Evolutionary conservation across 2,113 vertebrate genomes (phyloP).

Genomic region (Seriola quinqueradiata): DNA sequence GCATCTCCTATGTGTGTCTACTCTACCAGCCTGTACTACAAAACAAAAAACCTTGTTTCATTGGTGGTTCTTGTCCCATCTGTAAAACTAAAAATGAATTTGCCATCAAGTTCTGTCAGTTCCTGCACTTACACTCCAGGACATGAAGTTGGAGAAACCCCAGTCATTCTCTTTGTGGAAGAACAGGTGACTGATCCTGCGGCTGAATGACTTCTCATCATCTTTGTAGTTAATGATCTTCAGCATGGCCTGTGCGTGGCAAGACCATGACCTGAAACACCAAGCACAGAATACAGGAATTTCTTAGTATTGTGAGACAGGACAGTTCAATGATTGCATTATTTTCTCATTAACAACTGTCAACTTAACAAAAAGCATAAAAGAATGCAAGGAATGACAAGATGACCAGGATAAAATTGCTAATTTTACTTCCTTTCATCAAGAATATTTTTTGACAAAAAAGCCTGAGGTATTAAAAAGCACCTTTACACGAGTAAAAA

Average conservation of each 20-base stretch:
- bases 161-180: constrained; percentile 99
- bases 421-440: background rate
- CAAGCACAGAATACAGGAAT: background rate
- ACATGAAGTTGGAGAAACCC: constrained; percentile 99
- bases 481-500: background rate
- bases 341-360: too few relatives aligned
- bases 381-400: background rate
- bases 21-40: background rate
- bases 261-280: constrained; percentile 94
- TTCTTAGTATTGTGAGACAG: background rate
- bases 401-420: background rate
- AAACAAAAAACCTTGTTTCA: too few relatives aligned
- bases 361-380: background rate
- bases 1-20: too few relatives aligned
- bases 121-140: constrained; percentile 94
- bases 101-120: background rate
- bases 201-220: constrained; percentile 98
- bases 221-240: constrained; percentile 99
- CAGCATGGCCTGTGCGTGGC: constrained; percentile 97
- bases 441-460: background rate
- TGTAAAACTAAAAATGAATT: background rate
- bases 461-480: background rate
- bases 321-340: background rate
- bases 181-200: constrained; percentile 98
- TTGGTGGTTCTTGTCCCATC: background rate